Evolutionary conservation across 2,113 vertebrate species (phyloP).

Genomic region (Melanerpes aurifrons): DNA sequence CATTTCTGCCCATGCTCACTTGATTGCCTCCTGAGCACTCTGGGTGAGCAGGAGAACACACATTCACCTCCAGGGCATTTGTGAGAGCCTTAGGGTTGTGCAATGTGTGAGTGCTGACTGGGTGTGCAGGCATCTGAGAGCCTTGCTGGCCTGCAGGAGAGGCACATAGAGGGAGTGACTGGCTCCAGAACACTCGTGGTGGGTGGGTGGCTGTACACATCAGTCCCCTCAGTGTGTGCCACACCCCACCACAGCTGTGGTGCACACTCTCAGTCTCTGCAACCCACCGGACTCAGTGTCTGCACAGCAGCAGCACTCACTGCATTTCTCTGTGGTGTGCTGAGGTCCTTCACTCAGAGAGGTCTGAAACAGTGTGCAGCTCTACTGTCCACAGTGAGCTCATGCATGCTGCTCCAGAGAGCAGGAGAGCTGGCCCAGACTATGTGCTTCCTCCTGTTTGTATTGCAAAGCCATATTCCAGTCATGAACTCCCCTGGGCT

Average conservation of each 20-base stretch:
- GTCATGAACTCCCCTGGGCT: not conserved
- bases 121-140: not conserved
- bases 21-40: not conserved
- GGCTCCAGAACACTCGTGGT: not conserved
- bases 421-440: not conserved
- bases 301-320: not conserved
- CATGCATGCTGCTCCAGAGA: not conserved
- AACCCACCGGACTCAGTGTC: not conserved
- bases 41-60: not conserved
- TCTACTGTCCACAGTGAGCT: not conserved
- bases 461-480: not conserved
- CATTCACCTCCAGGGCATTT: not conserved
- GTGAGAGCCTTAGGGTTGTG: not conserved
- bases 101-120: not conserved
- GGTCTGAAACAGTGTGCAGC: not conserved
- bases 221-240: not conserved
- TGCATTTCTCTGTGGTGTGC: not conserved
- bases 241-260: not conserved
- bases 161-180: not conserved
- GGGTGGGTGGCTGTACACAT: not conserved
- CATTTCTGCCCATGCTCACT: no score
- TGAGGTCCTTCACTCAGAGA: not conserved
- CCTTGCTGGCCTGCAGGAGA: not conserved
- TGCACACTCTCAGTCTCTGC: not conserved
- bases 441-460: not conserved